These are phyloP conservation scores for Lophotriccus pileatus DNA, from an alignment of 2,797 vertebrate species.

Conservation along the genomic window DNA sequence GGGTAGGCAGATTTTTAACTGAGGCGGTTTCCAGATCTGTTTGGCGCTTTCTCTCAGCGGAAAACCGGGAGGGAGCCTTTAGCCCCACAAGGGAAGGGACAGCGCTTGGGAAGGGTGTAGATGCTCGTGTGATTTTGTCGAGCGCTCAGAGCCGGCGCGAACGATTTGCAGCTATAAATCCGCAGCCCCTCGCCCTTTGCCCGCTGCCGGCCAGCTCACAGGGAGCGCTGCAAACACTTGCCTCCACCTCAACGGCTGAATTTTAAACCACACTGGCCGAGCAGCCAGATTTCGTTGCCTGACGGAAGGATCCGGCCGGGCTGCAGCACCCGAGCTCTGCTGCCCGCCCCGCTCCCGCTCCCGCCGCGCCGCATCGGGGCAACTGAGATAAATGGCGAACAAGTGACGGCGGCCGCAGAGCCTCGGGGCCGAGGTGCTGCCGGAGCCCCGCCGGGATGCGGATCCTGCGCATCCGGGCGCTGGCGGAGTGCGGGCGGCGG, in stretches of 20 bases:
- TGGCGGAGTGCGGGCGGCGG: not conserved
- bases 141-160: not conserved
- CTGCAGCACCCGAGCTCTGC: not conserved
- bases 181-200: not conserved
- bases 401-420: not conserved
- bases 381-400: not conserved
- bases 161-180: not conserved
- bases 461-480: not conserved
- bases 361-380: not conserved
- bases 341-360: not conserved
- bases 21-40: not conserved
- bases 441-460: not conserved
- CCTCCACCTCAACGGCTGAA: not conserved
- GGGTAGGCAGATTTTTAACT: not conserved
- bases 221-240: not conserved
- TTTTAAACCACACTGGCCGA: not conserved
- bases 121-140: not conserved
- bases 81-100: not conserved
- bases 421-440: not conserved
- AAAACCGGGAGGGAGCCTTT: not conserved
- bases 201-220: not conserved
- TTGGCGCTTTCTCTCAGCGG: not conserved
- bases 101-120: not conserved
- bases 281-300: constrained; percentile 15
- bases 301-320: not conserved